Evolutionary conservation across 2,113 vertebrate genomes (phyloP).

Genomic region (Rynchops niger): DNA sequence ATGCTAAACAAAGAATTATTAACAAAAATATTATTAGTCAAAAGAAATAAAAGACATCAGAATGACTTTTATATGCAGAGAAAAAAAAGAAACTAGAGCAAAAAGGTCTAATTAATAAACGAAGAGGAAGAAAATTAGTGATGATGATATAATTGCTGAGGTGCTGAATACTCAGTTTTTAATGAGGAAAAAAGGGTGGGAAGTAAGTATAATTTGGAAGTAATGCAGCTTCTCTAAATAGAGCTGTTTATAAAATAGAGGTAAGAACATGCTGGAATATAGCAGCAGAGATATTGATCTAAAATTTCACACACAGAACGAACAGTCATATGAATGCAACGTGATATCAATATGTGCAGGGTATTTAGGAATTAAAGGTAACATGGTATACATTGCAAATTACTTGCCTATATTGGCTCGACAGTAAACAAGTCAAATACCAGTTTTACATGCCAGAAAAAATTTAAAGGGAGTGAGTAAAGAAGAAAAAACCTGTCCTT

Average conservation of each 20-base stretch:
- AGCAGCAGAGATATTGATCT: neutral
- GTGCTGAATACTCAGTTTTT: conserved; percentile 28
- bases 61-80: neutral
- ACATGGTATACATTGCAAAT: neutral
- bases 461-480: neutral
- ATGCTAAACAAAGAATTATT: neutral
- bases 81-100: neutral
- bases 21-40: neutral
- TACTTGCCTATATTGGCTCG: neutral
- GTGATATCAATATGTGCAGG: neutral
- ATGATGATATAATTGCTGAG: conserved; percentile 38
- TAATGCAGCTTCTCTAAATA: conserved; percentile 44
- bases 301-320: neutral
- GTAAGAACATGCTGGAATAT: neutral
- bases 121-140: conserved; percentile 38
- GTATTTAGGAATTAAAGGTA: neutral
- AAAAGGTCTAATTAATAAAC: neutral
- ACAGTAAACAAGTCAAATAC: neutral
- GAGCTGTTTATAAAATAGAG: conserved; percentile 27
- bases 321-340: neutral
- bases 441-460: neutral
- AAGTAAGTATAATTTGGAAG: conserved; percentile 24
- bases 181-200: neutral
- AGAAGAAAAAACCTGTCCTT: neutral
- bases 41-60: neutral